These are phyloP conservation scores for Solenopsis invicta DNA, from an alignment of 1,140 invertebrate genomes.

Conservation along the genomic window DNA sequence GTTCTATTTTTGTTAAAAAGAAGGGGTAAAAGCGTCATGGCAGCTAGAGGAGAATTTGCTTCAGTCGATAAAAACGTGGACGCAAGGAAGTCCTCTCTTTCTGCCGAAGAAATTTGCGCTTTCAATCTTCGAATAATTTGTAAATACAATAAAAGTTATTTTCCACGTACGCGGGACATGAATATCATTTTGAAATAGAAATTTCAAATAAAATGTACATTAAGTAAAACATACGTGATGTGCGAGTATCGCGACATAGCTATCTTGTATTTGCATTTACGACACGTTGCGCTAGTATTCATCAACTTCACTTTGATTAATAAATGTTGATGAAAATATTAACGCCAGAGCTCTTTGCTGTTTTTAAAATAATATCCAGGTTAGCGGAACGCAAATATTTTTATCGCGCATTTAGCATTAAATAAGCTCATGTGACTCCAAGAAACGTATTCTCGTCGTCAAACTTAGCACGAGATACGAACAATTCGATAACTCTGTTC, in stretches of 20 bases:
- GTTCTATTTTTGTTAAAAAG: constrained; percentile 48
- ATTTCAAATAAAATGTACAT: not conserved
- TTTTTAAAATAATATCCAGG: constrained; percentile 23
- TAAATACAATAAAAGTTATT: not conserved
- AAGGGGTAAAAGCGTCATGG: not conserved
- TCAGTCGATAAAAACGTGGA: constrained; percentile 32
- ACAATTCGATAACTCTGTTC: not conserved
- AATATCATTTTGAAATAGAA: not conserved
- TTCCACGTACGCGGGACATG: not conserved
- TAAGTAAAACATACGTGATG: not conserved
- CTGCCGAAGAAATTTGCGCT: not conserved
- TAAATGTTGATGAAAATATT: not conserved
- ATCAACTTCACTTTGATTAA: constrained; percentile 31
- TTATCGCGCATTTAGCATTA: not conserved
- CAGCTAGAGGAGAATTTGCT: constrained; percentile 15
- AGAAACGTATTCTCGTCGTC: not conserved
- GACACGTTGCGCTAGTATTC: not conserved
- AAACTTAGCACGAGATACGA: not conserved
- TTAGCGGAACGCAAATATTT: constrained; percentile 23
- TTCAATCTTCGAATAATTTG: not conserved
- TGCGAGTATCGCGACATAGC: not conserved
- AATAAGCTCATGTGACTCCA: not conserved
- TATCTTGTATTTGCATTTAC: not conserved
- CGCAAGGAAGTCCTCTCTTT: not conserved
- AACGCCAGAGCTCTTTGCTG: not conserved